phyloP scores from a whole-genome alignment of 1,140 invertebrate genomes.

The Drosophila fuyamai region DNA sequence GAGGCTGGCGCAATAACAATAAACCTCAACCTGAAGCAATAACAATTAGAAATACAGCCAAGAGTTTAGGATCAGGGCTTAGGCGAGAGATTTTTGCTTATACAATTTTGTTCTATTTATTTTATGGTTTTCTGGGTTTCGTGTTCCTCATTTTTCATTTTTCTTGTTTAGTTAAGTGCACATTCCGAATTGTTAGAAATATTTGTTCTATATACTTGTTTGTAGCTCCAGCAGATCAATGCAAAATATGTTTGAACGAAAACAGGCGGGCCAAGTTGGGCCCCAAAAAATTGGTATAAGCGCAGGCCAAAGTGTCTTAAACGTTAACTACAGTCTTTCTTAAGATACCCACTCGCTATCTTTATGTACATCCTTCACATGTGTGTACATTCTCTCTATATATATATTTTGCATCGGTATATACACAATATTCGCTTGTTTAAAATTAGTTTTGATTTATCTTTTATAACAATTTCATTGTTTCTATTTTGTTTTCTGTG shows the following conservation, averaged over 20 bases:
- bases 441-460: constrained; percentile 56
- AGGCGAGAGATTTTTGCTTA: constrained; percentile 25
- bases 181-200: constrained; percentile 46
- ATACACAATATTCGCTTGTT: constrained; percentile 48
- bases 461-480: constrained; percentile 68
- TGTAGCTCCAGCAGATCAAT: constrained; percentile 31
- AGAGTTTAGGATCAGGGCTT: constrained; percentile 30
- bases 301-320: constrained; percentile 67
- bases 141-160: background rate
- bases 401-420: constrained; percentile 28
- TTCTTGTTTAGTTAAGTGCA: constrained; percentile 37
- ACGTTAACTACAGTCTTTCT: constrained; percentile 77
- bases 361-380: constrained; percentile 41
- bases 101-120: constrained; percentile 5
- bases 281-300: constrained; percentile 34
- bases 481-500: constrained; percentile 45
- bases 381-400: constrained; percentile 14
- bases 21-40: constrained; percentile 40
- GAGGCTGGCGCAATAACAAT: constrained; percentile 28
- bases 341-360: constrained; percentile 56
- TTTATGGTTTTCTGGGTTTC: too few species aligned
- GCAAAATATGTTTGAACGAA: constrained; percentile 10
- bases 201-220: constrained; percentile 19
- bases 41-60: constrained; percentile 47
- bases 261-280: constrained; percentile 7